Conservation (phyloP, 37 sponge, comb jelly and placozoan species). For the Mnemiopsis leidyi region DNA sequence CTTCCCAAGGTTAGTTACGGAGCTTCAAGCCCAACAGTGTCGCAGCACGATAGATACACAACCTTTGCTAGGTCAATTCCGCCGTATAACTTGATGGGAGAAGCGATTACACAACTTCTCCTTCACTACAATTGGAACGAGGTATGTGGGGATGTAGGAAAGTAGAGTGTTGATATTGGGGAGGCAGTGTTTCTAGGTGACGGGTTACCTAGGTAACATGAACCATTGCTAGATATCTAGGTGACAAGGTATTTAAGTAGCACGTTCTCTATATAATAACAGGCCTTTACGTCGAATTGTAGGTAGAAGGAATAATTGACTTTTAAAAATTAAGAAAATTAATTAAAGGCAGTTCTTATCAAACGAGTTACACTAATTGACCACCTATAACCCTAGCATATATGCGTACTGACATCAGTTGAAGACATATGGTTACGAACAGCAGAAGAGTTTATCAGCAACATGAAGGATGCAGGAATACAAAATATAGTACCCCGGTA, state of each 20-base stretch:
- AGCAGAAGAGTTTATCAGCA: background rate
- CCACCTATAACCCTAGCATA: background rate
- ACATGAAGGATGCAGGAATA: background rate
- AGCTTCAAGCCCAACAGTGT: background rate
- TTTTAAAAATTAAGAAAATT: too few species aligned
- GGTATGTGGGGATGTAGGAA: background rate
- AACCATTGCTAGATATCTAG: too few species aligned
- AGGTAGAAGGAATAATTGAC: too few species aligned
- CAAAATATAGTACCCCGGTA: background rate
- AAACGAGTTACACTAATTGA: too few species aligned
- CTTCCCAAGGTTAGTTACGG: background rate
- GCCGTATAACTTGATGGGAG: constrained; percentile 5
- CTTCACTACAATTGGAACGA: background rate
- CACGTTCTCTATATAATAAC: too few species aligned
- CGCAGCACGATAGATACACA: background rate
- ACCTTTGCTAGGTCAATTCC: constrained; percentile 16
- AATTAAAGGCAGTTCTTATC: too few species aligned
- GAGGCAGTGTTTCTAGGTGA: too few species aligned
- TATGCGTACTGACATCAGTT: background rate
- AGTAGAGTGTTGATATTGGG: too few species aligned
- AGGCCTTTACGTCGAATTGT: too few species aligned
- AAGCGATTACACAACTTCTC: background rate
- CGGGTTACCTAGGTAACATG: too few species aligned
- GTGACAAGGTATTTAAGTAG: too few species aligned
- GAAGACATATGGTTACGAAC: constrained; percentile 27